A percentile compares a stretch with the other conserved stretches of the same genome.
phyloP scores from a whole-genome alignment of 2,113 vertebrate genomes.

The Euleptes europaea region DNA sequence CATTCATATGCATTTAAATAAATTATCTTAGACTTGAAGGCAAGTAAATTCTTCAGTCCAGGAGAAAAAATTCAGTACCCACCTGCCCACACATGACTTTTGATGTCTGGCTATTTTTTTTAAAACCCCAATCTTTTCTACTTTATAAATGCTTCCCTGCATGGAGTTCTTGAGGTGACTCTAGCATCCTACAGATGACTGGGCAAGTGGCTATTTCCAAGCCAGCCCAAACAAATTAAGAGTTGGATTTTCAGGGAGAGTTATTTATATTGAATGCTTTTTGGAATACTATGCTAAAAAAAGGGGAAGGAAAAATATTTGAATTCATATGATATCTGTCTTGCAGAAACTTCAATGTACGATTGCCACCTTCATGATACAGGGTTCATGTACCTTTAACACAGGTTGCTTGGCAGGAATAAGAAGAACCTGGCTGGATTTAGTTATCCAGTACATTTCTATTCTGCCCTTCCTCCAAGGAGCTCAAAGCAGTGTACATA shows the following conservation, averaged over 20 bases:
- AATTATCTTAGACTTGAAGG: not conserved
- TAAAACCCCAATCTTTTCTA: not conserved
- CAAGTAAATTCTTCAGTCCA: not conserved
- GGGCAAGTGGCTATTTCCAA: not conserved
- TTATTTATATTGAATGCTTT: not conserved
- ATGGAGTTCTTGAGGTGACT: not conserved
- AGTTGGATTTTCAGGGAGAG: not conserved
- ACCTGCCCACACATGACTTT: not conserved
- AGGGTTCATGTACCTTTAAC: no score
- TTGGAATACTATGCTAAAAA: not conserved
- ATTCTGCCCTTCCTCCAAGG: no score
- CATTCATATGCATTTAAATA: not conserved
- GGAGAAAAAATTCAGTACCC: not conserved
- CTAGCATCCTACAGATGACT: not conserved
- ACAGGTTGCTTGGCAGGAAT: no score
- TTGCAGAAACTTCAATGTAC: not conserved
- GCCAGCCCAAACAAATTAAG: not conserved
- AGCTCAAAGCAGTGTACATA: no score
- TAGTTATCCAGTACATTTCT: no score
- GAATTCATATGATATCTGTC: not conserved
- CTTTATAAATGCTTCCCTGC: not conserved
- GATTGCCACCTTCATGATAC: no score
- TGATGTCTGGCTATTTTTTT: not conserved
- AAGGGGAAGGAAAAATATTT: not conserved
- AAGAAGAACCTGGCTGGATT: no score